Base-by-base conservation (phyloP, 1,140 invertebrate species). In the Glomeris maerens region DNA sequence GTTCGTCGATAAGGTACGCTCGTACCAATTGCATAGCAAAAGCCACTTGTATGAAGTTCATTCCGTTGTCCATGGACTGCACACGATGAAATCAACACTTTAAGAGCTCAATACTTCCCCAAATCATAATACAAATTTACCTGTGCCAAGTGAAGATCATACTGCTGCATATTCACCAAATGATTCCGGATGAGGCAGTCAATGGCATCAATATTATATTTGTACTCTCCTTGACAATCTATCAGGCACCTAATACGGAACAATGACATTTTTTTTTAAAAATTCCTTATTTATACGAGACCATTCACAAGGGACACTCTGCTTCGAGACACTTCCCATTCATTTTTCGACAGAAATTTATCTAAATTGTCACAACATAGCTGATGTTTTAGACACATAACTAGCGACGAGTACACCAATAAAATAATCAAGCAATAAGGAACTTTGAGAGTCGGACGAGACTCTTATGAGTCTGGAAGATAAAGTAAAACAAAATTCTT, bases 21-120 rank as follows among this genome's bases (percentile, higher is more conserved):
- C 93, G 85, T 0, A 95, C 76, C 13, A 97, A 69, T 59, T 93
- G 85, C 78, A 91, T 94, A 2, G 86, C 85, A 63, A 95, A 93
- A 0, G 75, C 75, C 1, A 91, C 80, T 2, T 84, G 88, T 62
- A 86, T 74, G 58, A 78, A 80, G 60, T 89, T 88, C 52, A 78
- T 77, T 2, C 86, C 88, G 62, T 80, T 81, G 42, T 95, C 91
- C 77, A 98, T 84, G 31, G 80, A 57, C 49, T 67, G 55, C 3
- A 29, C 28, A n/a, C 2, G 31, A 28, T 38, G 13, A 21, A 22
- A 47, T 22, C 21, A 47, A 44, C 7, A 44, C 14, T 13, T 13
- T 50, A 7, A 50, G 13, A 22, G 22, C 45, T 27, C 4, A 36
- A 21, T 25, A 10, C 10, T 21, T 55, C 44, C 3, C 40, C 17